Percentiles rank a stretch among this genome's conserved stretches.
Evolutionary conservation across 2,797 vertebrate species (phyloP).

Genomic region (Ceyx erithaca): DNA sequence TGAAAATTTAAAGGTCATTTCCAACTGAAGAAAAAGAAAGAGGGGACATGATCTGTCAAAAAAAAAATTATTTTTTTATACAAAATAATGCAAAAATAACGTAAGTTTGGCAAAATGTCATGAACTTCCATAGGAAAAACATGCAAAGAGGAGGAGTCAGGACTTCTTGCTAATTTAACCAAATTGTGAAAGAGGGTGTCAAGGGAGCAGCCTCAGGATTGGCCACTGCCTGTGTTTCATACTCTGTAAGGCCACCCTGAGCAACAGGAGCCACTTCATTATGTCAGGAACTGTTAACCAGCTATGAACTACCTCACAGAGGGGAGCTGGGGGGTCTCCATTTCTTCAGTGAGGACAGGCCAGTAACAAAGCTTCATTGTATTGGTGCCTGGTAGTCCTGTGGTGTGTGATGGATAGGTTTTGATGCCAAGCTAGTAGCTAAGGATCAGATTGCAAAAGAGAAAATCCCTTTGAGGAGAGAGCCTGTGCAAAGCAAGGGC

Average conservation of each 20-base stretch:
- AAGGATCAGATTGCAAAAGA: constrained; percentile 25
- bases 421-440: background rate
- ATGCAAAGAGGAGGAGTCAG: background rate
- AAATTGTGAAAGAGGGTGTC: background rate
- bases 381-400: background rate
- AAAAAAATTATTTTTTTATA: background rate
- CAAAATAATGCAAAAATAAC: background rate
- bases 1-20: background rate
- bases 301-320: background rate
- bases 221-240: background rate
- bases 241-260: background rate
- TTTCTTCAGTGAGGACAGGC: background rate
- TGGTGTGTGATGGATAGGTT: background rate
- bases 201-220: background rate
- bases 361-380: background rate
- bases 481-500: background rate
- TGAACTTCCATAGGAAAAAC: background rate
- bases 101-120: background rate
- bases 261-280: background rate
- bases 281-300: background rate
- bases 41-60: background rate
- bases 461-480: background rate
- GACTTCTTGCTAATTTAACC: background rate
- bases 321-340: background rate
- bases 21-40: background rate